phyloP scores from a whole-genome alignment of 2,113 vertebrate genomes.

The Elephas maximus region DNA sequence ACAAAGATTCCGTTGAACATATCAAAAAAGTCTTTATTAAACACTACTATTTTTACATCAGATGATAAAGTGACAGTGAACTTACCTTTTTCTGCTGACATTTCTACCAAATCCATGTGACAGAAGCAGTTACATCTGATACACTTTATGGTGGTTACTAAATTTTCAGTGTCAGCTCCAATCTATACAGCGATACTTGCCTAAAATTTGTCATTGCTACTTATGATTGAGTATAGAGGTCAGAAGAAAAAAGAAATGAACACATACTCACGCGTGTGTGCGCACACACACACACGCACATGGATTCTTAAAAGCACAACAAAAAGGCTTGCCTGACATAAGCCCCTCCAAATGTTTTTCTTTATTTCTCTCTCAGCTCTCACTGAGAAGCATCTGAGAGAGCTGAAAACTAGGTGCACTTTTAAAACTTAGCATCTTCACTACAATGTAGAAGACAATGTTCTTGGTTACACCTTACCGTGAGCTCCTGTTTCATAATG shows the following conservation, averaged over 20 bases:
- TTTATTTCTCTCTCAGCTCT: not conserved
- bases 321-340: not conserved
- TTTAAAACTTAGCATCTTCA: not conserved
- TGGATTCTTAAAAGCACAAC: not conserved
- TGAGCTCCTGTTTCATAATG: not conserved
- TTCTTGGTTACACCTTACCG: not conserved
- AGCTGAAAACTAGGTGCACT: not conserved
- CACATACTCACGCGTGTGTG: not conserved
- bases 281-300: not conserved
- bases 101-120: constrained; percentile 59
- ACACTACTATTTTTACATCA: constrained; percentile 33
- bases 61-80: constrained; percentile 66
- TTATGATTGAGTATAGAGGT: constrained; percentile 20
- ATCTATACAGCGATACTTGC: constrained; percentile 44
- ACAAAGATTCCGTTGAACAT: constrained; percentile 45
- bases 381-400: not conserved
- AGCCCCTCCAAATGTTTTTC: not conserved
- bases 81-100: constrained; percentile 50
- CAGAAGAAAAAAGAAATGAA: not conserved
- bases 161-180: constrained; percentile 69
- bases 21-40: constrained; percentile 56
- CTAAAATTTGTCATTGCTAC: constrained; percentile 69
- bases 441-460: not conserved
- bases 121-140: constrained; percentile 72
- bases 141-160: constrained; percentile 68